Percentiles rank a stretch among this genome's conserved stretches.
Conservation (phyloP, 1,140 invertebrate genomes). For the Drosophila biarmipes region DNA sequence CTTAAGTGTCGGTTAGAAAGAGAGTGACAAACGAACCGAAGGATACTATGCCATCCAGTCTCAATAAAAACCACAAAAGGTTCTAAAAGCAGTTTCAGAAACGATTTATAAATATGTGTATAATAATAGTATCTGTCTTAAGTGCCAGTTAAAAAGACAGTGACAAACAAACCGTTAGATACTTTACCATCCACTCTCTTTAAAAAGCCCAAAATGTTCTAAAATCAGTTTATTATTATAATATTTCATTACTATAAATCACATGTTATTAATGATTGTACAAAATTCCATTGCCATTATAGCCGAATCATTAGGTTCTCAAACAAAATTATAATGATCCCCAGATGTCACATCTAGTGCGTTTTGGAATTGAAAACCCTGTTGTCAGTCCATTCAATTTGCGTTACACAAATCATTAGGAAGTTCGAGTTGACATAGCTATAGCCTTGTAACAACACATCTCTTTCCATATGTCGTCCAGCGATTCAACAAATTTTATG, state of each 20-base stretch:
- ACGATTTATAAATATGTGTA: too few species aligned
- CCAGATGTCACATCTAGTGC: constrained; percentile 10
- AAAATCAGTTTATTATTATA: too few species aligned
- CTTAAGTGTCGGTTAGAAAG: background rate
- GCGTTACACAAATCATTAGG: constrained; percentile 7
- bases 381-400: constrained; percentile 25
- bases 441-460: constrained; percentile 53
- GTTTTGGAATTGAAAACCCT: constrained; percentile 5
- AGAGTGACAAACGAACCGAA: background rate
- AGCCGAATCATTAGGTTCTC: background rate
- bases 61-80: too few species aligned
- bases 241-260: too few species aligned
- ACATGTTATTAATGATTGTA: background rate
- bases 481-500: constrained; percentile 50
- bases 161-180: background rate
- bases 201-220: too few species aligned
- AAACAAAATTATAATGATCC: background rate
- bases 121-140: background rate
- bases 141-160: background rate
- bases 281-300: background rate
- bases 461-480: constrained; percentile 28
- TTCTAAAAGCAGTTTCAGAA: too few species aligned
- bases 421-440: constrained; percentile 26
- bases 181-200: too few species aligned
- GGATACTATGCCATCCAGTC: background rate